phyloP scores from a whole-genome alignment of 2,113 vertebrate genomes.

The Sinosuthora webbiana region DNA sequence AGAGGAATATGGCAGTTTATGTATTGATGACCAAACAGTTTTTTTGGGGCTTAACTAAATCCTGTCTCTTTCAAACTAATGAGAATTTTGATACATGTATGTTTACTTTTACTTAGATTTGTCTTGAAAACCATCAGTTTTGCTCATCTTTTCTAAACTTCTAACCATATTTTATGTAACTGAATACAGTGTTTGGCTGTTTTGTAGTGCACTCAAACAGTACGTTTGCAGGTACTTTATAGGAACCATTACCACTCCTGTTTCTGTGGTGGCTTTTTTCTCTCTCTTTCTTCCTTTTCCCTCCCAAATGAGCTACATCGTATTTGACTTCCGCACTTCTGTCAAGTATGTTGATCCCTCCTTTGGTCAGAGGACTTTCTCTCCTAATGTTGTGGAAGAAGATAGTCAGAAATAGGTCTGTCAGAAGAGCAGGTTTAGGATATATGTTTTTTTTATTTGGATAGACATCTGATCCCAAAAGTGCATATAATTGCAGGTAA shows the following conservation, averaged over 20 bases:
- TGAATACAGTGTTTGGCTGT: neutral
- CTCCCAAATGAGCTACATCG: neutral
- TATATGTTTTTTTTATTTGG: fast-evolving
- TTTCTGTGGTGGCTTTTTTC: neutral
- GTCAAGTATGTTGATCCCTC: neutral
- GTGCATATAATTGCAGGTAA: neutral
- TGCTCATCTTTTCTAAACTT: neutral
- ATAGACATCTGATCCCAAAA: neutral
- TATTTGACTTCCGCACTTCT: neutral
- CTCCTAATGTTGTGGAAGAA: neutral
- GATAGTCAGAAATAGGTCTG: neutral
- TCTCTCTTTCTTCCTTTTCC: too few relatives aligned
- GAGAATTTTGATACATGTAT: neutral
- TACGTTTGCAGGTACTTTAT: neutral
- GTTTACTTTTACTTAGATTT: neutral
- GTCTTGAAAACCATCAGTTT: neutral
- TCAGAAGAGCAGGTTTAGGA: neutral
- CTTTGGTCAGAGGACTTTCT: neutral
- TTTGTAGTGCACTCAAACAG: neutral
- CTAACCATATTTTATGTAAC: neutral
- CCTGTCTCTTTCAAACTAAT: neutral
- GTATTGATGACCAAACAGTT: neutral
- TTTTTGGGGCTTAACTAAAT: neutral
- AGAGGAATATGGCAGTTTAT: neutral
- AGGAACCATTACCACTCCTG: neutral